phyloP scores from a whole-genome alignment of 2,797 vertebrate genomes.

The Pangasius macronema region DNA sequence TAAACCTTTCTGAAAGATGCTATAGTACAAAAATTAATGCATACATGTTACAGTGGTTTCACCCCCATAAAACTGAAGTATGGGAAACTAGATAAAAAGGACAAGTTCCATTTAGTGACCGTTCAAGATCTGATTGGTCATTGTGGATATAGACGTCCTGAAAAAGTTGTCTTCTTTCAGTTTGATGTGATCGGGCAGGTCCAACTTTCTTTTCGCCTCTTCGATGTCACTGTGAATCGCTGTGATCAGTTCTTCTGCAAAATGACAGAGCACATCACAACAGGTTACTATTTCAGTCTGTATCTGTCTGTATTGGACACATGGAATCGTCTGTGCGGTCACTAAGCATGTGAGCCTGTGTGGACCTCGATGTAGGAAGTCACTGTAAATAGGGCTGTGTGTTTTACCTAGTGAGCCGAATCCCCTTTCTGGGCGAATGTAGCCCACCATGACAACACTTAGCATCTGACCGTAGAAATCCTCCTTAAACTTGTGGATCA shows the following conservation, averaged over 20 bases:
- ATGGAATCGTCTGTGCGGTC: neutral
- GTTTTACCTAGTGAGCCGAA: constrained; percentile 87
- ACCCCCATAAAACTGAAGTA: neutral
- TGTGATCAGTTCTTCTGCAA: constrained; percentile 86
- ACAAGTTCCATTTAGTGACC: constrained; percentile 74
- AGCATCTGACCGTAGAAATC: constrained; percentile 94
- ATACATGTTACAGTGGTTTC: constrained; percentile 27
- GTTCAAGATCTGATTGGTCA: constrained; percentile 78
- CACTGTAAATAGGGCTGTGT: neutral
- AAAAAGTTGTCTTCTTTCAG: constrained; percentile 90
- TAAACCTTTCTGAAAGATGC: constrained; percentile 24
- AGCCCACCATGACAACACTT: constrained; percentile 88
- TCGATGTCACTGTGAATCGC: constrained; percentile 91
- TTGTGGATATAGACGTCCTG: constrained; percentile 61
- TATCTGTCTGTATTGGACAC: neutral
- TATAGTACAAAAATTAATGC: constrained; percentile 32
- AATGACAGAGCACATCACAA: constrained; percentile 8
- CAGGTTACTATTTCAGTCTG: neutral
- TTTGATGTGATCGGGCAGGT: constrained; percentile 86
- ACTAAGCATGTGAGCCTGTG: too few species aligned
- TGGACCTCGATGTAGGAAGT: neutral
- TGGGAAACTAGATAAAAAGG: constrained; percentile 16
- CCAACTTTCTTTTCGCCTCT: constrained; percentile 84
- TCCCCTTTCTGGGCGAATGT: constrained; percentile 93
- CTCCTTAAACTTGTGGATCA: constrained; percentile 92